These are phyloP conservation scores for Xerus inauris DNA, from an alignment of 2,113 vertebrate genomes.

Conservation along the genomic window DNA sequence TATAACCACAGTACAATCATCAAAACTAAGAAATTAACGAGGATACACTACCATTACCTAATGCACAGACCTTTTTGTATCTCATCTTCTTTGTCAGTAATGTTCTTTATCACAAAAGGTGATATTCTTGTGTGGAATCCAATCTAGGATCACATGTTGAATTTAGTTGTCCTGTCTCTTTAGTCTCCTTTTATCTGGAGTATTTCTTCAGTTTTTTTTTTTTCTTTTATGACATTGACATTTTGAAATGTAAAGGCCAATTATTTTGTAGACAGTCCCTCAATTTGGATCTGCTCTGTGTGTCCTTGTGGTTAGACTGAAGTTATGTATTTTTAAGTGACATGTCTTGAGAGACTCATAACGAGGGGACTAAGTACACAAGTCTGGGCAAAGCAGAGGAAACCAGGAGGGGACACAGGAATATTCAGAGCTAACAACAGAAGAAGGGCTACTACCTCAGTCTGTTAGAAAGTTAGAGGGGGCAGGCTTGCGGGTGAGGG, in stretches of 20 bases:
- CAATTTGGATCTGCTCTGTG: not conserved
- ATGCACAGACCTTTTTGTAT: not conserved
- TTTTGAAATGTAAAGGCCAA: slow-evolving; percentile 21
- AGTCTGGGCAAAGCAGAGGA: not conserved
- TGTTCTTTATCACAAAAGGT: not conserved
- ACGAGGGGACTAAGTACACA: not conserved
- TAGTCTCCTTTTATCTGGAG: slow-evolving; percentile 13
- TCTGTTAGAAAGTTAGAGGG: not conserved
- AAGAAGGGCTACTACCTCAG: not conserved
- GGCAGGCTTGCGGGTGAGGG: not conserved
- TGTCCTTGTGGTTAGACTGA: not conserved
- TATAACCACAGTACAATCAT: not conserved
- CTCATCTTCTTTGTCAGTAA: slow-evolving; percentile 8
- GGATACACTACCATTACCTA: not conserved
- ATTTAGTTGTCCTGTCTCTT: not conserved
- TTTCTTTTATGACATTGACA: not conserved
- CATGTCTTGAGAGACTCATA: not conserved
- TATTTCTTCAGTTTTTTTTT: not conserved
- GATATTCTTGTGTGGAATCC: not conserved
- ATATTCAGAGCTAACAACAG: not conserved
- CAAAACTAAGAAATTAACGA: slow-evolving; percentile 12
- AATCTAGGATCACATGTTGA: not conserved
- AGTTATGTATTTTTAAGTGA: not conserved
- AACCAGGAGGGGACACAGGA: not conserved
- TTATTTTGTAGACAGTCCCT: not conserved